Percentiles rank a stretch among this genome's conserved stretches.
These are phyloP conservation scores for Ectobius pallidus DNA, from an alignment of 2,888 invertebrate species.

Conservation along the genomic window DNA sequence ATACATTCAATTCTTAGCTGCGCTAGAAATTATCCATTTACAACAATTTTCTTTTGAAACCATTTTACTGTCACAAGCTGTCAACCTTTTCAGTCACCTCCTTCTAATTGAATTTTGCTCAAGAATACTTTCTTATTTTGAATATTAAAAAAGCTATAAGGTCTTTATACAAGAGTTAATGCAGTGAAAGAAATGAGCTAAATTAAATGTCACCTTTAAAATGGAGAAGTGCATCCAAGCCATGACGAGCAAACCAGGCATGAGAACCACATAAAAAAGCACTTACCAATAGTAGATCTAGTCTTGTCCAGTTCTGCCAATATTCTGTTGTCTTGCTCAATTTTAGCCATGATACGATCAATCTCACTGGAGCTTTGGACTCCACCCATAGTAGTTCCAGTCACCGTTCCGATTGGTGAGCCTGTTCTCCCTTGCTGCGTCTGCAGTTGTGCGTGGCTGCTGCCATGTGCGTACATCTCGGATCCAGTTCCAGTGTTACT, in stretches of 20 bases:
- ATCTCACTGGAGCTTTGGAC: constrained; percentile 67
- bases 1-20: no score
- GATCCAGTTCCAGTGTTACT: constrained; percentile 50
- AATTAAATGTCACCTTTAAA: not conserved
- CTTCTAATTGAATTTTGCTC: no score
- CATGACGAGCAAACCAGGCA: constrained; percentile 1
- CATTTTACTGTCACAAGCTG: no score
- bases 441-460: constrained; percentile 24
- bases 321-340: constrained; percentile 86
- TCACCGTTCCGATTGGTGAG: not conserved
- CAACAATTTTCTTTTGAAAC: no score
- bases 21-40: no score
- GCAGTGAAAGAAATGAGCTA: no score
- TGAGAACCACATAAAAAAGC: not conserved
- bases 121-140: no score
- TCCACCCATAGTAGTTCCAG: constrained; percentile 32
- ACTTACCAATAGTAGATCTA: constrained; percentile 66
- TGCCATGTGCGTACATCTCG: constrained; percentile 32
- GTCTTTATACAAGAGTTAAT: no score
- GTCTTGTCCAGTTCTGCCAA: constrained; percentile 89
- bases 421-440: constrained; percentile 23
- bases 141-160: no score
- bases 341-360: constrained; percentile 93
- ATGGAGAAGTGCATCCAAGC: constrained; percentile 6
- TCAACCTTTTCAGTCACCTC: no score